phyloP scores from a whole-genome alignment of 2,113 vertebrate genomes.

The Prochilodus magdalenae region DNA sequence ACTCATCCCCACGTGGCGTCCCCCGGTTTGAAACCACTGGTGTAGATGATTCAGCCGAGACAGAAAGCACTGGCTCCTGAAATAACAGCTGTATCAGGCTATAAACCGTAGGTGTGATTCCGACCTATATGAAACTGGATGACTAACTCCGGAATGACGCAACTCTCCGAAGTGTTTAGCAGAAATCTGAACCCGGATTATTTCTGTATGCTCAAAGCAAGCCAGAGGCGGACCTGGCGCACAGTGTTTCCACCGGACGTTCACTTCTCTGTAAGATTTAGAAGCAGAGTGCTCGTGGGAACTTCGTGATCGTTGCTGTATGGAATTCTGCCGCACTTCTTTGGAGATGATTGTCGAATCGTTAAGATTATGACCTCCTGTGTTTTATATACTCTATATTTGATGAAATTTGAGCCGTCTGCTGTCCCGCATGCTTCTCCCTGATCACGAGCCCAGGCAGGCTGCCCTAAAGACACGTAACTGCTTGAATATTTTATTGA shows the following conservation, averaged over 20 bases:
- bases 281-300: not conserved
- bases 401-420: too few species aligned
- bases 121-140: not conserved
- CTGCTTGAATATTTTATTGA: too few species aligned
- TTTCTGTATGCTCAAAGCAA: not conserved
- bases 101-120: not conserved
- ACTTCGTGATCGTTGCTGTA: not conserved
- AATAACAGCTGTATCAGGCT: not conserved
- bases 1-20: too few species aligned
- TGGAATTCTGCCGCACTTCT: not conserved
- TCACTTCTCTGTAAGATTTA: not conserved
- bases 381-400: too few species aligned
- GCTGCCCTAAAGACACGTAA: too few species aligned
- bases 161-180: not conserved
- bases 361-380: too few species aligned
- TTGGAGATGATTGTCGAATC: too few species aligned
- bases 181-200: not conserved
- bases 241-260: not conserved
- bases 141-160: not conserved
- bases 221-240: not conserved
- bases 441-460: too few species aligned
- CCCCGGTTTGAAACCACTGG: too few species aligned
- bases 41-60: not conserved
- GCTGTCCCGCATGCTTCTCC: too few species aligned
- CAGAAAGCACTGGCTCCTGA: not conserved